Conservation (phyloP, 2,113 vertebrate species). For the Saiga tatarica region DNA sequence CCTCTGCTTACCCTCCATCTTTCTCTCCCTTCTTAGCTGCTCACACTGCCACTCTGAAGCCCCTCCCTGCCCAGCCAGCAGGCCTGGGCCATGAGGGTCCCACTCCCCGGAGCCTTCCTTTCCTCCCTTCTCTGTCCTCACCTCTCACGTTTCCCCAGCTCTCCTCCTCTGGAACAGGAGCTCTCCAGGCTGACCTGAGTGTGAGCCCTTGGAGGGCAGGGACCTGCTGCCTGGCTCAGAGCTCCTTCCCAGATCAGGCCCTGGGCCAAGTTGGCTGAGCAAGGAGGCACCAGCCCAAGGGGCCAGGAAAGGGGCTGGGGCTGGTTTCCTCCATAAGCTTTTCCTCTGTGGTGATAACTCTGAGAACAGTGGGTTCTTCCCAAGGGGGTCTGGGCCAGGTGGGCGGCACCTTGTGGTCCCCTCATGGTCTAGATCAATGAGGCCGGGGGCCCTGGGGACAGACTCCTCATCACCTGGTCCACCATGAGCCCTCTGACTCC, state of each 20-base stretch:
- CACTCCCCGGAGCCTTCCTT: background rate
- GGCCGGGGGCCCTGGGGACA: background rate
- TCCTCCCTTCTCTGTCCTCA: background rate
- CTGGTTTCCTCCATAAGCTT: background rate
- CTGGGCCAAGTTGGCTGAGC: background rate
- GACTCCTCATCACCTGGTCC: background rate
- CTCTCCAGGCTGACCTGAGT: background rate
- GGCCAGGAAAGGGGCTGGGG: background rate
- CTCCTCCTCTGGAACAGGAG: no score
- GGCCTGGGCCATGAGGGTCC: rapidly evolving
- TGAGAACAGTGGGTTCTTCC: background rate
- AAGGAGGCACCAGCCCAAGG: background rate
- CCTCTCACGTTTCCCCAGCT: background rate
- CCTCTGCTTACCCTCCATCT: background rate
- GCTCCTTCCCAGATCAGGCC: background rate
- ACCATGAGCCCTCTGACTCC: background rate
- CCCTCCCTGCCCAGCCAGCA: background rate
- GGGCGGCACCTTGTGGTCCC: background rate
- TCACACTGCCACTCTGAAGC: no score
- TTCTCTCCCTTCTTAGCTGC: background rate
- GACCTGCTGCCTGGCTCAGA: background rate
- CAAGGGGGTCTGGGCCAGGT: background rate
- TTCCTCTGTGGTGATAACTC: background rate
- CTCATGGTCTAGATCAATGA: background rate
- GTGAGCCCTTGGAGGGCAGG: background rate